Conservation (phyloP, 2,113 vertebrate species). For the Muntiacus reevesi region DNA sequence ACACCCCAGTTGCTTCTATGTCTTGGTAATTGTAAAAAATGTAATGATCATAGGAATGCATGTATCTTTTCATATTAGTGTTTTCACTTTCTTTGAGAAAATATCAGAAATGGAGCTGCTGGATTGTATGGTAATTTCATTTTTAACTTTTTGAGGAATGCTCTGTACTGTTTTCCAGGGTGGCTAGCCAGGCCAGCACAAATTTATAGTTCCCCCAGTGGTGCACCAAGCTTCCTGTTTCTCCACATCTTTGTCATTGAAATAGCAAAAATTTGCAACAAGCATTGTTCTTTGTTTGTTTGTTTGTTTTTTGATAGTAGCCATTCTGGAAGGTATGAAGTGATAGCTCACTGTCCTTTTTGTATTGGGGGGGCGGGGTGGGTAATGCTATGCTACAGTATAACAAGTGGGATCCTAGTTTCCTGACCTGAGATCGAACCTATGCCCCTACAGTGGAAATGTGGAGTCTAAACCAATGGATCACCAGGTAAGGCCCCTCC, state of each 20-base stretch:
- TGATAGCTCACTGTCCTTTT: background rate
- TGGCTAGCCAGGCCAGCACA: background rate
- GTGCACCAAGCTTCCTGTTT: background rate
- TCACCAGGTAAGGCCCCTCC: background rate
- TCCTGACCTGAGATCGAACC: background rate
- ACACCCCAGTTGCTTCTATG: background rate
- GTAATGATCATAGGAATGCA: background rate
- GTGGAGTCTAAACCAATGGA: background rate
- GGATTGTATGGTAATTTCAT: background rate
- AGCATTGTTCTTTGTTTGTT: background rate
- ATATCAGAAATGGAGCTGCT: background rate
- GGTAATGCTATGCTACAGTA: background rate
- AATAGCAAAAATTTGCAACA: background rate
- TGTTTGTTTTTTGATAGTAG: background rate
- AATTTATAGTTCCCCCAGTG: background rate
- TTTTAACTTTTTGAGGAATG: background rate
- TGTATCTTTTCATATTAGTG: background rate
- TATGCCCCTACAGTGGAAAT: background rate
- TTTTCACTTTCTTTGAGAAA: background rate
- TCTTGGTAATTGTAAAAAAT: background rate
- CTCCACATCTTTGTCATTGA: background rate
- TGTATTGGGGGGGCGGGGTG: accelerated
- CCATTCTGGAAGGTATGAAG: background rate
- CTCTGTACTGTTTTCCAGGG: background rate
- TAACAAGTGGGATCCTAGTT: background rate